These are phyloP conservation scores for Pristionchus exspectatus DNA, from an alignment of 2,888 invertebrate genomes.

Conservation along the genomic window DNA sequence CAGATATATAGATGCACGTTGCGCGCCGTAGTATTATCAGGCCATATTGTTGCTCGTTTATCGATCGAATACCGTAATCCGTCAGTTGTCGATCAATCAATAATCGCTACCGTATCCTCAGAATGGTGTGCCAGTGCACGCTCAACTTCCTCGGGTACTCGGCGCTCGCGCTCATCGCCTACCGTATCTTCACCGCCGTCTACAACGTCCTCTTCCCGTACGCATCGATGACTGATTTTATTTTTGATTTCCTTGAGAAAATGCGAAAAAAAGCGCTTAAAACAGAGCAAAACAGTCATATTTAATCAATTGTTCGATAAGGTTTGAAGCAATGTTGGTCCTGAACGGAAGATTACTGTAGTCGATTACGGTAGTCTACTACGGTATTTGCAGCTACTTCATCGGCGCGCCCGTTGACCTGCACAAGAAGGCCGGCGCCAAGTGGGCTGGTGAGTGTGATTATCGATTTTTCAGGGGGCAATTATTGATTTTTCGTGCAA, in stretches of 20 bases:
- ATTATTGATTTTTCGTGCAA: not conserved
- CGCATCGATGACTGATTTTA: constrained; percentile 10
- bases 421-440: constrained; percentile 73
- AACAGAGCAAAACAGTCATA: too few relatives aligned
- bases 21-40: constrained; percentile 1
- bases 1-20: constrained; percentile 3
- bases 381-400: constrained; percentile 59
- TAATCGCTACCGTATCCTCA: constrained; percentile 28
- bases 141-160: constrained; percentile 68
- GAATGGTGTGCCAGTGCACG: constrained; percentile 71
- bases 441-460: constrained; percentile 73
- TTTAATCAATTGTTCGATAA: too few relatives aligned
- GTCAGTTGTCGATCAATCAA: constrained; percentile 21
- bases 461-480: not conserved
- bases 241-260: not conserved
- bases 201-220: constrained; percentile 61
- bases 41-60: constrained; percentile 4
- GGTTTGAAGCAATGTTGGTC: not conserved
- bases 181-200: constrained; percentile 61
- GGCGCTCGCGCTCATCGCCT: constrained; percentile 65
- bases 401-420: constrained; percentile 69
- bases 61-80: not conserved
- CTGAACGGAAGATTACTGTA: not conserved
- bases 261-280: too few relatives aligned
- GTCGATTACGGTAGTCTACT: not conserved